Base-by-base conservation (phyloP, 2,888 invertebrate genomes). In the Epinotia ramella region DNA sequence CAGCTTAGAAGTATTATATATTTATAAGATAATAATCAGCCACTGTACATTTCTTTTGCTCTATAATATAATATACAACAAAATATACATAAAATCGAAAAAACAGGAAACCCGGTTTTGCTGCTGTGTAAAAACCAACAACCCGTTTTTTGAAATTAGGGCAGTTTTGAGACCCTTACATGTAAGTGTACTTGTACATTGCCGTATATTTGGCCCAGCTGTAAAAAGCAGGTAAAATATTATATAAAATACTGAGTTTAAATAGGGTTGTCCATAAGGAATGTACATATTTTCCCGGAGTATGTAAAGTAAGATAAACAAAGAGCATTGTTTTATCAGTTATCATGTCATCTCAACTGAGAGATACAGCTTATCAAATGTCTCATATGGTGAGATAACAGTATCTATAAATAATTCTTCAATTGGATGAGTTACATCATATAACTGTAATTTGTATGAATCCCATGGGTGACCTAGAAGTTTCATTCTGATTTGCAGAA, bases 311-410 rank as follows among this genome's bases (percentile, higher is more conserved):
- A 57, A 68, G 56, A 68, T 57, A 59, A 67, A 46, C 40, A 46
- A 63, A 64, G 28, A 73, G 57, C 16, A 63, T 18, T 60, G 5
- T 63, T 20, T 44, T 74, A 74, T 40, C 69, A 64, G 28, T 64
- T 64, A 64, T 74, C 64, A 49, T 62, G 65, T 53, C 70, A 75
- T 70, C 70, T 53, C 40, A 49, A 70, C 49, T 33, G 44, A n/a
- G 18, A 68, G 64, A 67, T 62, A 65, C n/a, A 6, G 20, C 20
- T 71, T 76, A 71, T 76, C 71, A 71, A n/a, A n/a, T 59, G 71
- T 76, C 44, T 56, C 60, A 66, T 73, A 66, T 66, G 49, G n/a
- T 20, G 28, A 75, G 75, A 76, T 71, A 71, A 71, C 56, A 20
- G 46, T 59, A 33, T 57, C 66, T 76, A 62, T 57, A 60, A 71